These are phyloP conservation scores for Tridacna crocea DNA, from an alignment of 2,888 invertebrate genomes.

Conservation along the genomic window DNA sequence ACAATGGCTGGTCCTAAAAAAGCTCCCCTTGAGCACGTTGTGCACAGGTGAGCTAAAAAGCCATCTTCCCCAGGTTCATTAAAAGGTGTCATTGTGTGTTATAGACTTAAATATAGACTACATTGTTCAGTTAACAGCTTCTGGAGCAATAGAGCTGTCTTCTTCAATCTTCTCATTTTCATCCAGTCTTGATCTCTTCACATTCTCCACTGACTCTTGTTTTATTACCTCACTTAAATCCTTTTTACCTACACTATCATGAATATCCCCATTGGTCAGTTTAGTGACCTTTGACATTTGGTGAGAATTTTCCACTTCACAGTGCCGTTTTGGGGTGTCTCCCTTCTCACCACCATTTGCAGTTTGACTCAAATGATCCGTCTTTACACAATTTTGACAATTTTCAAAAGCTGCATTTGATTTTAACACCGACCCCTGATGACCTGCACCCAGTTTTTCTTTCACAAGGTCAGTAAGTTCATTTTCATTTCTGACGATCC, in stretches of 20 bases:
- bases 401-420: neutral
- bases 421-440: neutral
- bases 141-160: slow-evolving; percentile 9
- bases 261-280: slow-evolving; percentile 60
- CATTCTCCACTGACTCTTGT: neutral
- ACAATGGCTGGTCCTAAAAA: too few relatives aligned
- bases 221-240: neutral
- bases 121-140: slow-evolving; percentile 4
- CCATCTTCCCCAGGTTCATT: too few relatives aligned
- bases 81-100: too few relatives aligned
- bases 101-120: too few relatives aligned
- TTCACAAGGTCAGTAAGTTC: slow-evolving; percentile 70
- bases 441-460: slow-evolving; percentile 33
- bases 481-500: slow-evolving; percentile 78
- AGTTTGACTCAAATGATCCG: slow-evolving; percentile 22
- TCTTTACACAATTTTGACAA: neutral
- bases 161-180: neutral
- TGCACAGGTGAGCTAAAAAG: too few relatives aligned
- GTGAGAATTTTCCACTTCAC: slow-evolving; percentile 35
- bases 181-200: neutral
- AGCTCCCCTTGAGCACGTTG: too few relatives aligned
- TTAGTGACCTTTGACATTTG: slow-evolving; percentile 57
- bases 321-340: slow-evolving; percentile 43
- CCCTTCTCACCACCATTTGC: slow-evolving; percentile 17
- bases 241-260: slow-evolving; percentile 7